These are phyloP conservation scores for Clarias magur DNA, from an alignment of 2,113 vertebrate species.

Conservation along the genomic window DNA sequence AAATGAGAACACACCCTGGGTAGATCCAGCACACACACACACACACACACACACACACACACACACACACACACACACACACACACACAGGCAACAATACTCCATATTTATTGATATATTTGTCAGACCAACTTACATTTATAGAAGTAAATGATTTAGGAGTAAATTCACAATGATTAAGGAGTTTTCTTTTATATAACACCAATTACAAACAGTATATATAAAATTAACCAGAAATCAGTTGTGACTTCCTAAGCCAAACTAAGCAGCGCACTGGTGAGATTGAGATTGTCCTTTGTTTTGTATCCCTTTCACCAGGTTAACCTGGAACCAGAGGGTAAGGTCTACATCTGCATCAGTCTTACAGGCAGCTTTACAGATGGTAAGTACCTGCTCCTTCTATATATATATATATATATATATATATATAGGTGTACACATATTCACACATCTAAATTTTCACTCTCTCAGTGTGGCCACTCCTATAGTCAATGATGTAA, in stretches of 20 bases:
- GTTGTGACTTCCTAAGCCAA: neutral
- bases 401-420: too few relatives aligned
- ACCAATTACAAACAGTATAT: neutral
- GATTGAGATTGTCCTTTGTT: neutral
- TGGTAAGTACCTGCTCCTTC: slow-evolving; percentile 74
- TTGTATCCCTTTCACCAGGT: slow-evolving; percentile 71
- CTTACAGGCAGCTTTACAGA: slow-evolving; percentile 89
- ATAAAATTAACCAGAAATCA: neutral
- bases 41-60: neutral
- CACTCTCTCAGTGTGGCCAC: neutral
- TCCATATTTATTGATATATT: neutral
- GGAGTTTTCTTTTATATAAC: neutral
- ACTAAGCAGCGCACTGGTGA: neutral
- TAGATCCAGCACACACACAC: neutral
- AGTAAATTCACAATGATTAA: neutral
- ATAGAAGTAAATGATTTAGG: neutral
- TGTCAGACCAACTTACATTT: neutral
- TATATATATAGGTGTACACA: too few relatives aligned
- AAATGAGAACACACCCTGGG: neutral
- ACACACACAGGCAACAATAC: neutral
- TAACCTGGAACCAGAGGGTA: slow-evolving; percentile 95
- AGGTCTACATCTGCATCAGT: slow-evolving; percentile 83
- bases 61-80: neutral
- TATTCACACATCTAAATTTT: neutral
- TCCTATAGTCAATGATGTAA: neutral